Evolutionary conservation across 2,797 vertebrate species (phyloP), one percentile per base, ranked within the genome.

Genomic region (Acanthis flammea): DNA sequence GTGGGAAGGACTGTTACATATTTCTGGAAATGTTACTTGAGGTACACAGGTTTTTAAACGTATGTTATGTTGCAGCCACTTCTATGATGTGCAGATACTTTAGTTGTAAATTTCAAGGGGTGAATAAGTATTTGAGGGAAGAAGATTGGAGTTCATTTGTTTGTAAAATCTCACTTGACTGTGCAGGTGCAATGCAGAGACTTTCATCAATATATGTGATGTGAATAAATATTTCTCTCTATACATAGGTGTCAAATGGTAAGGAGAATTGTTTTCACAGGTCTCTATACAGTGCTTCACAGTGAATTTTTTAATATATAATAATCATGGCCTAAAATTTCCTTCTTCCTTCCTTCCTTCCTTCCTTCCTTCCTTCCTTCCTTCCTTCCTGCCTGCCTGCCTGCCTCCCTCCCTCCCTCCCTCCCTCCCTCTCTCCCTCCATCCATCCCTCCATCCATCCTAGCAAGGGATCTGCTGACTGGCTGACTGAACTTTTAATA

Each of bases 201-300:
- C 30, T 90, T 60, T 19, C 7, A 61, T 62, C 17, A 45, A 45
- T 16, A 8, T 16, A 42, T n/a, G 11, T 55, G 21, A 4, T 27
- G 9, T 33, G 44, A 58, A 62, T 47, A 65, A 75, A 21, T 55
- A 31, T 14, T 74, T 79, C 3, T 21, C 4, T 39, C 2, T 58
- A 30, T n/a, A n/a, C 1, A 4, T 19, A 11, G 1, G 0, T 24
- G 9, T 48, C 19, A 33, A 17, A 67, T 45, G 14, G 19, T 30
- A 35, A 39, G 12, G 7, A 13, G 8, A 50, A 25, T 14, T 47
- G 37, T 22, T 35, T 54, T 67, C 33, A 30, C 0, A 0, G 4
- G 24, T 42, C 21, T 90, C 48, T 42, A 3, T 35, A 12, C 12
- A 21, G 24, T 68, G 28, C 19, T 68, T 73, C 41, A 53, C 37